Evolutionary conservation across 64 coral and sea anemone genomes (phyloP).

Genomic region (Trachythela sp.): DNA sequence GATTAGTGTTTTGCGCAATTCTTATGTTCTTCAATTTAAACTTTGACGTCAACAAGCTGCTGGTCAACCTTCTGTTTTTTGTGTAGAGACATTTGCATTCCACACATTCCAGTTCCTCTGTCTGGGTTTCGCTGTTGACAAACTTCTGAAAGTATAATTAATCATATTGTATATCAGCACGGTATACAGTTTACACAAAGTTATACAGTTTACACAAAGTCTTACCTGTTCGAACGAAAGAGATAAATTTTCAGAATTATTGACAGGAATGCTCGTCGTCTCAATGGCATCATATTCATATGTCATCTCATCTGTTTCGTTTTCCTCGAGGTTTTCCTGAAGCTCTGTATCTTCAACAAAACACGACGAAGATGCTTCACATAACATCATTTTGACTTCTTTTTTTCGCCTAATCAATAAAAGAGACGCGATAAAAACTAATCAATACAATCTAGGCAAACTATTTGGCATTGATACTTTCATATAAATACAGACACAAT

Average conservation of each 20-base stretch:
- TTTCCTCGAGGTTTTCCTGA: too few relatives aligned
- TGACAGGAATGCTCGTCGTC: neutral
- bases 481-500: too few relatives aligned
- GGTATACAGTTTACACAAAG: too few relatives aligned
- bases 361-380: neutral
- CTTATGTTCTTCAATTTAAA: neutral
- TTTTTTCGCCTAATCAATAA: neutral
- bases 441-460: neutral
- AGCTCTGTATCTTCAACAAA: too few relatives aligned
- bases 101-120: neutral
- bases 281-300: neutral
- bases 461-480: too few relatives aligned
- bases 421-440: neutral
- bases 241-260: neutral
- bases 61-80: neutral
- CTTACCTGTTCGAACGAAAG: neutral
- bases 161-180: neutral
- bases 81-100: neutral
- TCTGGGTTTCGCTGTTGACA: neutral
- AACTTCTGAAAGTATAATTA: neutral
- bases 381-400: neutral
- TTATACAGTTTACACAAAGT: too few relatives aligned
- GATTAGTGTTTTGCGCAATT: neutral
- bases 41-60: neutral
- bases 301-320: neutral